Evolutionary conservation across 1,140 invertebrate genomes (phyloP).

Genomic region (Drosophila jambulina): DNA sequence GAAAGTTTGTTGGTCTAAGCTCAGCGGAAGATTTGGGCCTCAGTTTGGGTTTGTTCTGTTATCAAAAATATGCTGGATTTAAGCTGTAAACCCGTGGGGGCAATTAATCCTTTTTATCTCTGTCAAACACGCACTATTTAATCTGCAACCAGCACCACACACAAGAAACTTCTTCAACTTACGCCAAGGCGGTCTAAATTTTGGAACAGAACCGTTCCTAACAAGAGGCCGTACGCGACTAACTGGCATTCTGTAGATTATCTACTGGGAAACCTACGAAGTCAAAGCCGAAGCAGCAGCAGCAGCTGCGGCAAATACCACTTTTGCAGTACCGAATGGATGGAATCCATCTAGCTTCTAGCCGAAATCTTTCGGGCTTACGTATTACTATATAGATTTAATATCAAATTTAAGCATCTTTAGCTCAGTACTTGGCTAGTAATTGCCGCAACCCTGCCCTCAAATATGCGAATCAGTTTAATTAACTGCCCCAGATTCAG

Average conservation of each 20-base stretch:
- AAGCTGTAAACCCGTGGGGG: constrained; percentile 5
- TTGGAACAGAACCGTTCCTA: constrained; percentile 25
- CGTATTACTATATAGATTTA: neutral
- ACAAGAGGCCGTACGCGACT: constrained; percentile 53
- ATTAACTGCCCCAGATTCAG: constrained; percentile 52
- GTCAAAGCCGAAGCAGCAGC: neutral
- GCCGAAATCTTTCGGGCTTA: neutral
- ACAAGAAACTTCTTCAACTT: constrained; percentile 3
- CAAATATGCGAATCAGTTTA: constrained; percentile 62
- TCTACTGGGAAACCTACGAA: constrained; percentile 54
- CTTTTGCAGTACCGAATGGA: neutral
- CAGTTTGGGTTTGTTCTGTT: neutral
- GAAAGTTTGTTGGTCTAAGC: constrained; percentile 7
- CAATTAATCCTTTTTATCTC: constrained; percentile 32
- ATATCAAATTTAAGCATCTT: neutral
- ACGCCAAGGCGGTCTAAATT: neutral
- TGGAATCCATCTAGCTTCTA: neutral
- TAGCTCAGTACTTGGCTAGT: neutral
- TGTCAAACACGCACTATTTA: constrained; percentile 36
- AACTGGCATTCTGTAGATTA: constrained; percentile 56
- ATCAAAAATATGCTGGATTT: constrained; percentile 7
- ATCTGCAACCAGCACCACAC: constrained; percentile 34
- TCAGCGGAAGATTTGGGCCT: constrained; percentile 6
- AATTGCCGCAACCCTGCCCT: constrained; percentile 48
- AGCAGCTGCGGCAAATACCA: neutral